Evolutionary conservation across 1,140 invertebrate species (phyloP).

Genomic region (Pseudoatta argentina): DNA sequence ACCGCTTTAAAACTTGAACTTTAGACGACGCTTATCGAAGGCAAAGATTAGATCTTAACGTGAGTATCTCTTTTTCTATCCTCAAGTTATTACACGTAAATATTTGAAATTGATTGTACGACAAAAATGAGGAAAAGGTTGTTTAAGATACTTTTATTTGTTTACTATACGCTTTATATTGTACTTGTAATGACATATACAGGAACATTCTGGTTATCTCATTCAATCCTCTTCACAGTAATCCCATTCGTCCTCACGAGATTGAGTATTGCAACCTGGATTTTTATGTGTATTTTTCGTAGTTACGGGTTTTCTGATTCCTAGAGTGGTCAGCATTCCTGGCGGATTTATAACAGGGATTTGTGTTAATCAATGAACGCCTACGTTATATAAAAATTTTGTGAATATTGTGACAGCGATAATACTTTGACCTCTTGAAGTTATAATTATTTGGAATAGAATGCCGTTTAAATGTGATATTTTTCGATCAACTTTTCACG

Average conservation of each 20-base stretch:
- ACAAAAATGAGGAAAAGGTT: background rate
- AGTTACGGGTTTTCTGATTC: background rate
- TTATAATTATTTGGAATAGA: background rate
- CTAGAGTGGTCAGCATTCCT: slow-evolving; percentile 23
- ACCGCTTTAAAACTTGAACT: slow-evolving; percentile 32
- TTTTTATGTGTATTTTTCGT: background rate
- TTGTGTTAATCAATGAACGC: slow-evolving; percentile 17
- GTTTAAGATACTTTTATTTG: background rate
- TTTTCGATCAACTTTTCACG: background rate
- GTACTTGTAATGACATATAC: background rate
- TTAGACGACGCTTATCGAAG: slow-evolving; percentile 14
- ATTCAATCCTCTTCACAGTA: slow-evolving; percentile 35
- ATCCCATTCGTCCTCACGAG: slow-evolving; percentile 30
- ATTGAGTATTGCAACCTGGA: background rate
- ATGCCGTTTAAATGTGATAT: background rate
- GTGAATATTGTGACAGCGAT: background rate
- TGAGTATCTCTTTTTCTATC: background rate
- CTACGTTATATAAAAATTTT: background rate
- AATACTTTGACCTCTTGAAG: background rate
- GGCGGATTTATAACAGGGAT: slow-evolving; percentile 8
- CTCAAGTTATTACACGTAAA: background rate
- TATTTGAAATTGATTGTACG: background rate
- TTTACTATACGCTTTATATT: slow-evolving; percentile 11
- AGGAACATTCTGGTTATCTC: background rate
- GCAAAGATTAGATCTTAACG: background rate